Conservation (phyloP, 2,888 invertebrate species). For the Hoplodrina blanda region DNA sequence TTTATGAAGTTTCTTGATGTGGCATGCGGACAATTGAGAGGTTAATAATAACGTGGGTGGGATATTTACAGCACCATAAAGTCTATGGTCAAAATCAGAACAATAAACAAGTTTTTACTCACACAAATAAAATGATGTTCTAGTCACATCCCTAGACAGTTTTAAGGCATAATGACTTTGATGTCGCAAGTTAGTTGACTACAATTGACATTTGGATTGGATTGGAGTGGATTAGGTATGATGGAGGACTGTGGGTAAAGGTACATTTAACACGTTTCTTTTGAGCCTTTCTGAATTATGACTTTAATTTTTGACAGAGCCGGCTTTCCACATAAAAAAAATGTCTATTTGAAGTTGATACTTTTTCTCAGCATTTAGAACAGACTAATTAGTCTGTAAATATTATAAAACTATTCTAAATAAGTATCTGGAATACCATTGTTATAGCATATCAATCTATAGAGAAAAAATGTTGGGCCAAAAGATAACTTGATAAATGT, state of each 20-base stretch:
- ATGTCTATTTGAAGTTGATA: no score
- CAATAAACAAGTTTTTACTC: neutral
- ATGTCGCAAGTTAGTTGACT: neutral
- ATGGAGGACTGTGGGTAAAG: neutral
- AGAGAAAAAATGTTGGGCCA: no score
- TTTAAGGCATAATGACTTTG: neutral
- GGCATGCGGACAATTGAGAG: slow-evolving; percentile 46
- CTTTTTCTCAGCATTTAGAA: no score
- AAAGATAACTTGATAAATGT: neutral
- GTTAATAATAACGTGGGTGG: slow-evolving; percentile 53
- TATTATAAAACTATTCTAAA: no score
- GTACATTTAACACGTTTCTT: no score
- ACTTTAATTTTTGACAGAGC: no score
- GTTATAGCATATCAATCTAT: no score
- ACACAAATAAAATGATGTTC: neutral
- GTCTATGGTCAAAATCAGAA: neutral
- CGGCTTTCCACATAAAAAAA: no score
- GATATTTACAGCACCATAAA: slow-evolving; percentile 10
- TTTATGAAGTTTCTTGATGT: slow-evolving; percentile 57
- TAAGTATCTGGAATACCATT: no score
- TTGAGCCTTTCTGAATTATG: no score
- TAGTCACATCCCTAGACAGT: slow-evolving; percentile 20
- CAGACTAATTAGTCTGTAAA: no score
- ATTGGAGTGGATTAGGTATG: neutral
- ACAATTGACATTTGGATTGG: neutral